phyloP scores from a whole-genome alignment of 2,113 vertebrate species.

The Gracilinanus agilis region DNA sequence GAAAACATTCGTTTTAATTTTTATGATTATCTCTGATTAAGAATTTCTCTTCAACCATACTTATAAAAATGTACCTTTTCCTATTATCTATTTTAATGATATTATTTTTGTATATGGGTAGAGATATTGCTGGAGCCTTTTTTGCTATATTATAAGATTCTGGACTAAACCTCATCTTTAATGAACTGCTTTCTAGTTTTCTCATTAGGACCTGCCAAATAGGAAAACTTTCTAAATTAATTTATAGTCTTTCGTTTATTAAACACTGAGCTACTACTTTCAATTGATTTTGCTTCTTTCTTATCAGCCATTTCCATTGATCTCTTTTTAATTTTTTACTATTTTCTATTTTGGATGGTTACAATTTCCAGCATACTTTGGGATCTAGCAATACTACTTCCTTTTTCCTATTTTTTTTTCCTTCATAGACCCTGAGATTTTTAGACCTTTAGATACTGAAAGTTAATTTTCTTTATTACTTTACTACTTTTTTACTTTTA shows the following conservation, averaged over 20 bases:
- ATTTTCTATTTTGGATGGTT: neutral
- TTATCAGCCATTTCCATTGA: neutral
- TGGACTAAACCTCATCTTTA: neutral
- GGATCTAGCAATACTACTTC: neutral
- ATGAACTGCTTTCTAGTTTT: neutral
- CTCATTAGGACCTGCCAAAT: neutral
- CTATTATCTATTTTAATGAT: neutral
- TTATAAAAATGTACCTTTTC: neutral
- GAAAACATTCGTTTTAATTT: neutral
- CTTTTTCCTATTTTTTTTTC: neutral
- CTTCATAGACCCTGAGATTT: neutral
- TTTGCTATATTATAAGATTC: neutral
- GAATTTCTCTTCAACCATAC: neutral
- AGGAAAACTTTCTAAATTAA: neutral
- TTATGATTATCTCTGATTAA: neutral
- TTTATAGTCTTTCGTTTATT: neutral
- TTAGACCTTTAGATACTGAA: neutral
- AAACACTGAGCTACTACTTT: neutral
- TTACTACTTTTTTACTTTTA: neutral
- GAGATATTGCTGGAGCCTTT: neutral
- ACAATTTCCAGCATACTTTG: neutral
- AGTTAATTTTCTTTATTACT: neutral
- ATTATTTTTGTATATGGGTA: neutral
- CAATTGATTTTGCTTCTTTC: neutral
- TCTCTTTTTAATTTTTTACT: neutral